Evolutionary conservation across 2,888 invertebrate genomes (phyloP), one percentile per base, ranked within the genome.

Genomic region (Mesorhabditis spiculigera): DNA sequence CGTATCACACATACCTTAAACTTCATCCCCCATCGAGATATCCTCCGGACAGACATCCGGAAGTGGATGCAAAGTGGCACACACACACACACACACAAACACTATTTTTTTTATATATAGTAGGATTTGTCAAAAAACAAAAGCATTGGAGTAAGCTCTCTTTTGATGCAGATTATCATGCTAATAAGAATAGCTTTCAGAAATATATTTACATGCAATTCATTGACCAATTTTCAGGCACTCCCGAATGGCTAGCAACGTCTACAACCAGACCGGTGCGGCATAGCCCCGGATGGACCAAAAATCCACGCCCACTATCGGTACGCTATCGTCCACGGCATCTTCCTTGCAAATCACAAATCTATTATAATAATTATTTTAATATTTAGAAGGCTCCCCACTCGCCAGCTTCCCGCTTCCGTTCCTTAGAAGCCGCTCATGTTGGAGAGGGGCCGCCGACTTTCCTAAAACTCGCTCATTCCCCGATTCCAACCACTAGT

Each of bases 341-440:
- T 50, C 10, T 50, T 50, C 58, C n/a, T n/a, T 50, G 58, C n/a
- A 50, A 13, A 50, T 50, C 58, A 13, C n/a, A n/a, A 50, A 13
- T n/a, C 58, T 13, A 50, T 13, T 50, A 10, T n/a, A n/a, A 50
- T n/a, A 10, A 50, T 13, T 50, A 13, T 10, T 50, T 13, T 50
- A 13, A 13, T 50, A 13, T 50, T 13, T n/a, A 50, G 58, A 50
- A 10, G n/a, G 58, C 58, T 50, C 58, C 58, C 58, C 58, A 50
- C n/a, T 50, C 58, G 8, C 58, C 58, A 13, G 58, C 58, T 50
- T 50, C 58, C n/a, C 58, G n/a, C n/a, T 50, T 50, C 58, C 58
- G 58, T 50, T 13, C 58, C 10, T 13, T 50, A n/a, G 58, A 50
- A n/a, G 58, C 58, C n/a, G 8, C 58, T 10, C n/a, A 13, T 10